phyloP scores from a whole-genome alignment of 2,113 vertebrate genomes.

The Ranitomeya imitator region DNA sequence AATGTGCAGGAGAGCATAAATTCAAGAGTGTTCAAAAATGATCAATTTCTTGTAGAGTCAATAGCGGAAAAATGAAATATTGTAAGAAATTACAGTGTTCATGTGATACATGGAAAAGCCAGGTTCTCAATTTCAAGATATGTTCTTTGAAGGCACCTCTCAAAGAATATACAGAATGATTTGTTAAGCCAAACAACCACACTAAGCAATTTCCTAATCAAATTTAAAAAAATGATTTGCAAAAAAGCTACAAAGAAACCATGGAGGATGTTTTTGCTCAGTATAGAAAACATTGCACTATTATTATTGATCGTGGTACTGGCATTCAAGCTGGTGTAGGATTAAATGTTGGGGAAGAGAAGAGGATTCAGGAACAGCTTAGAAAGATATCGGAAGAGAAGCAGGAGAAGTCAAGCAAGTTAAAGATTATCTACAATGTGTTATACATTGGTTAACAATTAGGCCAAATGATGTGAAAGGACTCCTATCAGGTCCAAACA shows the following conservation, averaged over 20 bases:
- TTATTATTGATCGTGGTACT: neutral
- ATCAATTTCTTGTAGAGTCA: neutral
- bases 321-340: neutral
- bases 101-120: neutral
- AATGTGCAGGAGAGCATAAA: neutral
- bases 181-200: neutral
- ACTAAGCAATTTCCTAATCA: neutral
- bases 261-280: neutral
- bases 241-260: neutral
- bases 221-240: neutral
- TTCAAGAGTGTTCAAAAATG: neutral
- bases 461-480: too few species aligned
- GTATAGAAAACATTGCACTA: neutral
- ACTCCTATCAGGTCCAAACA: too few species aligned
- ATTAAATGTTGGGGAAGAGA: neutral
- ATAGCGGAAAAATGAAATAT: neutral
- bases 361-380: neutral
- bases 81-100: neutral
- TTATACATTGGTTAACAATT: too few species aligned
- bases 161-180: neutral
- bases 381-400: neutral
- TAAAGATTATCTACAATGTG: neutral
- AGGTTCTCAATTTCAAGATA: neutral
- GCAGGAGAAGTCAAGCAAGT: neutral
- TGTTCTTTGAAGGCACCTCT: neutral